phyloP scores from a whole-genome alignment of 1,140 invertebrate genomes.

The Brachionus calyciflorus region DNA sequence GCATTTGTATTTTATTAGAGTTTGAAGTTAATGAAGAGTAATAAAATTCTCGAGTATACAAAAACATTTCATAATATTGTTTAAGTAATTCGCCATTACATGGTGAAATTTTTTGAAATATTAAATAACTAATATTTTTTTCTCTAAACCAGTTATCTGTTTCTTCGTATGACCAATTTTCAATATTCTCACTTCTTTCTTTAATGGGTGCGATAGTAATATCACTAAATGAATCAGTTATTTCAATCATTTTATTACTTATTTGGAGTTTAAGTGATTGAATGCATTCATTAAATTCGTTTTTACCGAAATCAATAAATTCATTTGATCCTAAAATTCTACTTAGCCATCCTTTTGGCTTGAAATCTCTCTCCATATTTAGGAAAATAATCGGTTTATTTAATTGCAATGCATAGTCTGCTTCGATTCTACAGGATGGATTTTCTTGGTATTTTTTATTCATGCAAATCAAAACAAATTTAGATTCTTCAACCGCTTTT shows the following conservation, averaged over 20 bases:
- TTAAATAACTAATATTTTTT: slow-evolving; percentile 11
- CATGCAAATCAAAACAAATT: slow-evolving; percentile 56
- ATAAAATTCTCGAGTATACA: slow-evolving; percentile 48
- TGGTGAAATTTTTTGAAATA: not conserved
- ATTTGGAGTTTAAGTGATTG: not conserved
- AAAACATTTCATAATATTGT: slow-evolving; percentile 43
- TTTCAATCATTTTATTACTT: slow-evolving; percentile 2
- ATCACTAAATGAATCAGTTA: not conserved
- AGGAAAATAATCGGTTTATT: slow-evolving; percentile 55
- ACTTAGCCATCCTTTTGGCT: slow-evolving; percentile 56
- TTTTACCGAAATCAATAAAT: slow-evolving; percentile 51
- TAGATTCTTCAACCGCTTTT: slow-evolving; percentile 56
- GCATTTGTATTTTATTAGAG: not conserved
- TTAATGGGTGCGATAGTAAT: not conserved
- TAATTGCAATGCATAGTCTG: slow-evolving; percentile 55
- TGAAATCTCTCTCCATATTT: slow-evolving; percentile 53
- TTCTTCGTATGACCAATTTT: slow-evolving; percentile 27
- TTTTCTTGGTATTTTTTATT: slow-evolving; percentile 58
- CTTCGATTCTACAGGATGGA: slow-evolving; percentile 55
- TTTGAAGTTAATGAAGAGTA: slow-evolving; percentile 35
- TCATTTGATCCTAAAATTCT: slow-evolving; percentile 54
- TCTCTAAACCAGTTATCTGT: slow-evolving; percentile 23
- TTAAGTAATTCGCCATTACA: slow-evolving; percentile 47
- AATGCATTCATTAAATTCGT: slow-evolving; percentile 21
- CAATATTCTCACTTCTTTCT: not conserved